phyloP scores from a whole-genome alignment of 2,797 vertebrate genomes.

The Eupleurogrammus muticus region DNA sequence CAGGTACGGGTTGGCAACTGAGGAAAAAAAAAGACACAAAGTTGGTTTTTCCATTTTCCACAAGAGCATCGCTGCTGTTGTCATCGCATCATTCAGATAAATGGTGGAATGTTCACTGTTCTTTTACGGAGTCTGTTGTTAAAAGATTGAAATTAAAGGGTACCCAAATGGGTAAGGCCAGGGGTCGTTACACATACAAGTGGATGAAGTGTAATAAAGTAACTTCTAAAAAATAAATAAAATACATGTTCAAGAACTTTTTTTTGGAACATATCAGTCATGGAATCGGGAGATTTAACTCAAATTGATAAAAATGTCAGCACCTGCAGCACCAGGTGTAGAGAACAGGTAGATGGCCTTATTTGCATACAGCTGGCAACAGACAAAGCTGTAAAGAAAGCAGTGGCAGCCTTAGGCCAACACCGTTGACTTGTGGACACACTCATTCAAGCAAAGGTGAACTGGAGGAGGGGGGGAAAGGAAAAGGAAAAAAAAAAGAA shows the following conservation, averaged over 20 bases:
- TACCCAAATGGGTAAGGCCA: background rate
- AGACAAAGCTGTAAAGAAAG: constrained; percentile 37
- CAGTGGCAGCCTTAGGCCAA: constrained; percentile 13
- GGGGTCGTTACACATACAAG: background rate
- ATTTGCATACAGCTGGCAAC: constrained; percentile 76
- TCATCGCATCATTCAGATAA: constrained; percentile 5
- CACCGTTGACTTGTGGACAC: constrained; percentile 8
- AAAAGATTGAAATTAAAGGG: background rate
- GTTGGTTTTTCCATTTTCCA: background rate
- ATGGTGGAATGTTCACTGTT: background rate
- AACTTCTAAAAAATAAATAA: background rate
- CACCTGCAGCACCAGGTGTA: constrained; percentile 48
- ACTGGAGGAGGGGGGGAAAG: background rate
- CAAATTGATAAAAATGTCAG: constrained; percentile 10
- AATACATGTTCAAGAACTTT: background rate
- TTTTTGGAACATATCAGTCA: background rate
- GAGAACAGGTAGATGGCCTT: constrained; percentile 27
- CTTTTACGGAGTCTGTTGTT: background rate
- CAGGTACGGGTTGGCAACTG: constrained; percentile 91
- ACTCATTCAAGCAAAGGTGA: constrained; percentile 13
- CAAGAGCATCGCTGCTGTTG: constrained; percentile 17
- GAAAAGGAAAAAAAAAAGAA: no score
- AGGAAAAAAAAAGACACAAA: constrained; percentile 55
- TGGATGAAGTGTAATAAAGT: background rate
- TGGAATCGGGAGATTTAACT: background rate